Evolutionary conservation across 2,113 vertebrate species (phyloP).

Genomic region (Bubo scandiacus): DNA sequence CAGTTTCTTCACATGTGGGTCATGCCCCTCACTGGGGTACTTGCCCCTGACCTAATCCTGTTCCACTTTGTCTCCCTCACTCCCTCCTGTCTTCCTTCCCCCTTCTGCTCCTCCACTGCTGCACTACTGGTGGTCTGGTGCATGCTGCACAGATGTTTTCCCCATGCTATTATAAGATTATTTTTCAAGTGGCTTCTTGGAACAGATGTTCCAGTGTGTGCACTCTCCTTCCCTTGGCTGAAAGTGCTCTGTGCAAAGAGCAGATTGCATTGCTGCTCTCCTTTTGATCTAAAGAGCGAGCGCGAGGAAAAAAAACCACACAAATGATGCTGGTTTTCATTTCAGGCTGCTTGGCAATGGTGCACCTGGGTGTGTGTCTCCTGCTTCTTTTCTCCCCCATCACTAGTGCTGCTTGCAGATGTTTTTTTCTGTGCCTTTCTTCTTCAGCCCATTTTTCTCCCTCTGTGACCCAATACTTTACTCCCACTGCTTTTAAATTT

Average conservation of each 20-base stretch:
- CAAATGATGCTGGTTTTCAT: slow-evolving; percentile 45
- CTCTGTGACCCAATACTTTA: slow-evolving; percentile 36
- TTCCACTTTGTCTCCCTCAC: slow-evolving; percentile 34
- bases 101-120: slow-evolving; percentile 51
- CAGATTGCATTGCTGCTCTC: slow-evolving; percentile 70
- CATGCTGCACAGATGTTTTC: slow-evolving; percentile 81
- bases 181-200: slow-evolving; percentile 79
- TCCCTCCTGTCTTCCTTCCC: slow-evolving; percentile 25
- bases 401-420: slow-evolving; percentile 68
- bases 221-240: slow-evolving; percentile 56
- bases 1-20: slow-evolving; percentile 17
- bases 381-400: slow-evolving; percentile 58
- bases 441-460: slow-evolving; percentile 53
- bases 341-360: slow-evolving; percentile 63
- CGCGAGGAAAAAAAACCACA: slow-evolving; percentile 11
- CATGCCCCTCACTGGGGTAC: slow-evolving; percentile 32
- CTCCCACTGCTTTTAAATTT: slow-evolving; percentile 30
- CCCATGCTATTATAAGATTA: slow-evolving; percentile 72
- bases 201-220: slow-evolving; percentile 76
- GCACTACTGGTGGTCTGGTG: slow-evolving; percentile 76
- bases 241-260: slow-evolving; percentile 61
- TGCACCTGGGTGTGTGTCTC: slow-evolving; percentile 67
- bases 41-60: slow-evolving; percentile 33
- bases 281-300: slow-evolving; percentile 70
- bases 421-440: slow-evolving; percentile 56